Percentiles rank a stretch among this genome's conserved stretches.
Conservation (phyloP, 2,888 invertebrate genomes). For the Lacanobia oleracea region DNA sequence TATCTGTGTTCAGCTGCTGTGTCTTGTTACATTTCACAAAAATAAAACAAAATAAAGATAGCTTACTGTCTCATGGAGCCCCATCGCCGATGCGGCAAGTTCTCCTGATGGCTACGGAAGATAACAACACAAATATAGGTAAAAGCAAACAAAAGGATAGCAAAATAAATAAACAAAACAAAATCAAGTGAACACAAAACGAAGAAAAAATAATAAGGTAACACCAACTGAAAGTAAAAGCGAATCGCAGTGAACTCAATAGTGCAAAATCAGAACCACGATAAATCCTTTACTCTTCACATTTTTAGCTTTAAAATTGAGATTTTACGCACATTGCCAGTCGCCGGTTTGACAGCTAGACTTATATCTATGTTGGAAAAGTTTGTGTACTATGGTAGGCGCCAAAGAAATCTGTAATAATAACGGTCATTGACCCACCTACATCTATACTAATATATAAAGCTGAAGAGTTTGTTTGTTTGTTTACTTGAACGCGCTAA, state of each 20-base stretch:
- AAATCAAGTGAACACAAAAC: slow-evolving; percentile 57
- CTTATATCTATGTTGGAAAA: background rate
- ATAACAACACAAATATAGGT: slow-evolving; percentile 80
- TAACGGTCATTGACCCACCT: too few species aligned
- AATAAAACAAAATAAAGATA: slow-evolving; percentile 64
- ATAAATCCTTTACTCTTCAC: background rate
- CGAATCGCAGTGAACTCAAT: slow-evolving; percentile 26
- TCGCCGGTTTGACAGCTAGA: background rate
- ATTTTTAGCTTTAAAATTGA: slow-evolving; percentile 11
- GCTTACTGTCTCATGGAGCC: slow-evolving; percentile 91
- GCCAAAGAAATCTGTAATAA: too few species aligned
- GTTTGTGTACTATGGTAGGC: too few species aligned
- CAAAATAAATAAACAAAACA: slow-evolving; percentile 54
- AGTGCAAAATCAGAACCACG: slow-evolving; percentile 22
- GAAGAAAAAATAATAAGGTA: slow-evolving; percentile 44
- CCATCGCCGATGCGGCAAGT: slow-evolving; percentile 89
- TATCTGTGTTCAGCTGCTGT: background rate
- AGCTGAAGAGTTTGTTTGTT: too few species aligned
- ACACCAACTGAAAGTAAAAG: slow-evolving; percentile 45
- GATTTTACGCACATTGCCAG: background rate
- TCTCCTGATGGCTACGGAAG: slow-evolving; percentile 89
- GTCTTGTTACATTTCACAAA: slow-evolving; percentile 31
- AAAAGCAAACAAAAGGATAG: slow-evolving; percentile 73
- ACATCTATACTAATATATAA: too few species aligned
- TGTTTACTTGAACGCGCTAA: too few species aligned